phyloP scores from a whole-genome alignment of 2,888 invertebrate species.

The Nesidiocoris tenuis region DNA sequence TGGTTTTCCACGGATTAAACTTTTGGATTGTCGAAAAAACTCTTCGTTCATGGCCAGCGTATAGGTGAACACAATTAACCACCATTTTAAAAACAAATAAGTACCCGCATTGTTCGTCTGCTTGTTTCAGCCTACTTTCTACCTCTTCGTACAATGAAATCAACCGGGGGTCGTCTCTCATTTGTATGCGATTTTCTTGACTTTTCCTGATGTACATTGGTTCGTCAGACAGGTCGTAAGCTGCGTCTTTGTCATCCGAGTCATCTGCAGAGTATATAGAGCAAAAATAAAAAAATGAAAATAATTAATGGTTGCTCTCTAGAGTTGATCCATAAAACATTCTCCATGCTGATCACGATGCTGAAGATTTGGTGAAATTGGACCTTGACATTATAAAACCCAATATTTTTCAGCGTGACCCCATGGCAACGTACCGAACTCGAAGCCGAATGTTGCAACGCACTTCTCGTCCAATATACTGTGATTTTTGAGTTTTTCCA shows the following conservation, averaged over 20 bases:
- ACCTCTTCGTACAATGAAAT: constrained; percentile 13
- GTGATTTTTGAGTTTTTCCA: constrained; percentile 11
- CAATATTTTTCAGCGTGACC: too few relatives aligned
- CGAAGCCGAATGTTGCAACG: constrained; percentile 6
- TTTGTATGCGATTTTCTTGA: background rate
- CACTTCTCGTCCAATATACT: constrained; percentile 18
- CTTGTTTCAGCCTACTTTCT: background rate
- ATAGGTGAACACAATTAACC: too few relatives aligned
- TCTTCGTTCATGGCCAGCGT: too few relatives aligned
- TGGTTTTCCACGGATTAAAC: too few relatives aligned
- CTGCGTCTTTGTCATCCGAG: background rate
- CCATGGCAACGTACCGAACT: too few relatives aligned
- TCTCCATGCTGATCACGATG: background rate
- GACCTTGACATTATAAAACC: too few relatives aligned
- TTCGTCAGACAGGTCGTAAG: constrained; percentile 23
- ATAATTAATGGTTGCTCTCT: too few relatives aligned
- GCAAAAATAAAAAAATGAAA: too few relatives aligned
- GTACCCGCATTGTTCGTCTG: constrained; percentile 18
- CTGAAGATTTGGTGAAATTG: too few relatives aligned
- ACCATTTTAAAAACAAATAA: too few relatives aligned
- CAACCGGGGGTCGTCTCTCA: constrained; percentile 7
- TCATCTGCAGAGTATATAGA: too few relatives aligned
- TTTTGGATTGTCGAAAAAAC: too few relatives aligned
- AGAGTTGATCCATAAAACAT: background rate
- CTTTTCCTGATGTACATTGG: constrained; percentile 17